A percentile compares a stretch with the other conserved stretches of the same genome.
Conservation (phyloP, 2,797 vertebrate species). For the Echeneis naucrates region DNA sequence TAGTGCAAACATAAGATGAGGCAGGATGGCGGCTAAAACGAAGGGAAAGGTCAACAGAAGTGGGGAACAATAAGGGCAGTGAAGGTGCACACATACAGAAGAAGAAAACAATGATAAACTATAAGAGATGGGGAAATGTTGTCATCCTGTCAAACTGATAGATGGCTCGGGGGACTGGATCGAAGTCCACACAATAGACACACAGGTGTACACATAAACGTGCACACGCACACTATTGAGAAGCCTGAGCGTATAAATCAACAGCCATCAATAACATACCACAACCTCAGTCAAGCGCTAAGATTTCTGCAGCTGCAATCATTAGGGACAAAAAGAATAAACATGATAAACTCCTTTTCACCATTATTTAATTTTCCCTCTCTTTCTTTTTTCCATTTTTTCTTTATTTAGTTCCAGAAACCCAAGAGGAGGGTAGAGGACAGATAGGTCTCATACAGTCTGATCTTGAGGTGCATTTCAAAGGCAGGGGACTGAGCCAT, state of each 20-base stretch:
- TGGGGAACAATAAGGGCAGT: not conserved
- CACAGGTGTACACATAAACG: not conserved
- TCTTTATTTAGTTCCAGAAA: conserved; percentile 8
- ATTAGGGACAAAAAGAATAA: conserved; percentile 12
- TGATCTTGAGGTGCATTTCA: not conserved
- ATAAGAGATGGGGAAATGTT: conserved; percentile 19
- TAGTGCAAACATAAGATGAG: conserved; percentile 5
- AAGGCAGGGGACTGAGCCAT: not conserved
- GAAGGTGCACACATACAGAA: not conserved
- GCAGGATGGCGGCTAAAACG: conserved; percentile 8
- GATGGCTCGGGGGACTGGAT: conserved; percentile 12
- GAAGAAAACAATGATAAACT: conserved; percentile 2
- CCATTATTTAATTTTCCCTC: no score
- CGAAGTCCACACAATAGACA: conserved; percentile 33
- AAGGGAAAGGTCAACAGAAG: not conserved
- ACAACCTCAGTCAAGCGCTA: conserved; percentile 2
- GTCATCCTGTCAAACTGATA: conserved; percentile 32
- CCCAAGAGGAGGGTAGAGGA: conserved; percentile 1
- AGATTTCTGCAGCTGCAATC: conserved; percentile 22
- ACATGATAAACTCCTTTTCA: conserved; percentile 13
- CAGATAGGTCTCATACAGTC: not conserved
- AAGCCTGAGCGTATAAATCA: conserved; percentile 28
- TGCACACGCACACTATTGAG: conserved; percentile 17
- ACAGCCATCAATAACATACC: conserved; percentile 42
- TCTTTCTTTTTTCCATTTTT: no score